phyloP scores from a whole-genome alignment of 2,113 vertebrate species.

The Anser cygnoides region DNA sequence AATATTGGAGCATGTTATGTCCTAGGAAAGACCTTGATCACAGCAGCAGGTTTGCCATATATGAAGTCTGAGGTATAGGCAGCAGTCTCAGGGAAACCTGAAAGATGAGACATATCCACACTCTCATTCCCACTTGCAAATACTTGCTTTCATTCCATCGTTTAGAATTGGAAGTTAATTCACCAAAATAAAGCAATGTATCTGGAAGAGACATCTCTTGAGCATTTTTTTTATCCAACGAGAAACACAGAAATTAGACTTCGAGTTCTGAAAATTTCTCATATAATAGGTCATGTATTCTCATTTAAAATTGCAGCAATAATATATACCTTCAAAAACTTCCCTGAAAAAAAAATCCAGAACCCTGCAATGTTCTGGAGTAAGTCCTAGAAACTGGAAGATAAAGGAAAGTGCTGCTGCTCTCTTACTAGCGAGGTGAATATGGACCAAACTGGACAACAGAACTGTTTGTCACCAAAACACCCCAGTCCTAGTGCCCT shows the following conservation, averaged over 20 bases:
- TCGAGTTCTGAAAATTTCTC: not conserved
- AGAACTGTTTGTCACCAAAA: slow-evolving; percentile 47
- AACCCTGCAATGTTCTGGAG: not conserved
- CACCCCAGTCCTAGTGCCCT: slow-evolving; percentile 4
- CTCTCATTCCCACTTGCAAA: not conserved
- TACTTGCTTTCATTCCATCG: not conserved
- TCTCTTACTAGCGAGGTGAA: not conserved
- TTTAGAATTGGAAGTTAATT: not conserved
- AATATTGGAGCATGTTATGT: not conserved
- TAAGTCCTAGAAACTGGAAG: not conserved
- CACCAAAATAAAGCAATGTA: not conserved
- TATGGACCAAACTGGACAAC: not conserved
- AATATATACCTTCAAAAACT: not conserved
- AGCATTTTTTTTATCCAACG: not conserved
- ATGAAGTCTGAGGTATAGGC: not conserved
- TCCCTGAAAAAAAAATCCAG: not conserved
- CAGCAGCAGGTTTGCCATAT: not conserved
- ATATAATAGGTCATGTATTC: not conserved
- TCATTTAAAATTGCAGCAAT: not conserved
- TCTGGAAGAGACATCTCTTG: not conserved
- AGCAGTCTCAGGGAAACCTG: not conserved
- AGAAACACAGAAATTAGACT: not conserved
- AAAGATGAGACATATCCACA: not conserved
- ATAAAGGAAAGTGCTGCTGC: not conserved
- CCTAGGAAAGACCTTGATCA: not conserved